Percentiles rank a stretch among this genome's conserved stretches.
Conservation (phyloP, 64 coral and sea anemone species). For the Stichodactyla mertensii region DNA sequence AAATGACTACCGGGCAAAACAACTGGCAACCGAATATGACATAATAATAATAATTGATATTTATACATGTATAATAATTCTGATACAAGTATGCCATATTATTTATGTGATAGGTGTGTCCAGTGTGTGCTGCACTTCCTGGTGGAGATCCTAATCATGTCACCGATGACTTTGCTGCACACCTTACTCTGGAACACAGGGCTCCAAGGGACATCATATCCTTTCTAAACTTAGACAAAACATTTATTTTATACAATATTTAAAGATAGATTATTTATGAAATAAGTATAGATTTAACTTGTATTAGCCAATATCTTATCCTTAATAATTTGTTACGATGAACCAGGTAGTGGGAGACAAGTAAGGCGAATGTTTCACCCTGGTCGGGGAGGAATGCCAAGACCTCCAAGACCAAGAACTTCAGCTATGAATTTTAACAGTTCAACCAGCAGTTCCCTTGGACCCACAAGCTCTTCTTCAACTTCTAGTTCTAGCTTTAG, state of each 20-base stretch:
- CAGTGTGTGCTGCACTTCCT: slow-evolving; percentile 94
- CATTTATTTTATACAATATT: background rate
- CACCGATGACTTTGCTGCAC: slow-evolving; percentile 97
- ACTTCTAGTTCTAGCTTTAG: slow-evolving; percentile 54
- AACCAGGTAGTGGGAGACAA: slow-evolving; percentile 72
- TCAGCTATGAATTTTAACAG: slow-evolving; percentile 80
- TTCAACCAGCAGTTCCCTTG: slow-evolving; percentile 37
- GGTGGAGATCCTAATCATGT: slow-evolving; percentile 98
- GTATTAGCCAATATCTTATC: background rate
- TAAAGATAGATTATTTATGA: background rate
- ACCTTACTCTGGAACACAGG: slow-evolving; percentile 91
- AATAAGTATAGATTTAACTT: background rate
- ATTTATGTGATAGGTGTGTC: slow-evolving; percentile 59
- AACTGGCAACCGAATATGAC: no score
- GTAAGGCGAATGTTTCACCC: slow-evolving; percentile 93
- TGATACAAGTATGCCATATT: no score
- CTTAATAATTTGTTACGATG: slow-evolving; percentile 62
- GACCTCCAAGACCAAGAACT: slow-evolving; percentile 76
- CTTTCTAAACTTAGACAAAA: slow-evolving; percentile 29
- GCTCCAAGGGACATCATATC: slow-evolving; percentile 94
- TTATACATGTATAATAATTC: no score
- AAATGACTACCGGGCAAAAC: no score
- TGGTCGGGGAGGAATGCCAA: slow-evolving; percentile 59
- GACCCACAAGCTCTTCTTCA: slow-evolving; percentile 38
- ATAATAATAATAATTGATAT: no score